Percentiles rank a stretch among this genome's conserved stretches.
phyloP scores from a whole-genome alignment of 2,113 vertebrate species.

The Cinclus cinclus region DNA sequence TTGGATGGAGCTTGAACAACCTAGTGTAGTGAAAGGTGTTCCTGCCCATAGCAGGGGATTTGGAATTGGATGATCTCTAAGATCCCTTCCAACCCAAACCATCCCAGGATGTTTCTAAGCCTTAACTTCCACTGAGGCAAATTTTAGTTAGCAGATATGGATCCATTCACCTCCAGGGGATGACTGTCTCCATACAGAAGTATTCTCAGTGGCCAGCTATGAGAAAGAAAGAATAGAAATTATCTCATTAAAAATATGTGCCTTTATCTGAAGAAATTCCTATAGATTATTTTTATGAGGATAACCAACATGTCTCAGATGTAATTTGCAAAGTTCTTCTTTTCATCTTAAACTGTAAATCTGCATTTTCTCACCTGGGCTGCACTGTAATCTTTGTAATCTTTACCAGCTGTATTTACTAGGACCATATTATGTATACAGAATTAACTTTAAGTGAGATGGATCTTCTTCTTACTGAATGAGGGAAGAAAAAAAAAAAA shows the following conservation, averaged over 20 bases:
- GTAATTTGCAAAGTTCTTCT: neutral
- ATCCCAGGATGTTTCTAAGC: neutral
- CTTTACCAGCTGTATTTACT: neutral
- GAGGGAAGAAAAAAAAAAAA: neutral
- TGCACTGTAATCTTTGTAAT: neutral
- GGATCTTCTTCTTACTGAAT: neutral
- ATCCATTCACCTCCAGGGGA: neutral
- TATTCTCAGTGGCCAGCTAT: neutral
- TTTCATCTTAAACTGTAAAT: neutral
- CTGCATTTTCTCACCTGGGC: neutral
- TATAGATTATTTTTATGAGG: neutral
- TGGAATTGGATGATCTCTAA: too few species aligned
- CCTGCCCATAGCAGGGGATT: too few species aligned
- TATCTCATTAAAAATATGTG: neutral
- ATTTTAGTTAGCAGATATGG: neutral
- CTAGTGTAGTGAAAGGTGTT: neutral
- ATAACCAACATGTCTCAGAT: fast-evolving
- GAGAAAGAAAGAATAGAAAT: neutral
- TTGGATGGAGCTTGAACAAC: neutral
- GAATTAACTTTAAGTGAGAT: neutral
- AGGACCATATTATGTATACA: neutral
- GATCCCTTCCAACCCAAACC: too few species aligned
- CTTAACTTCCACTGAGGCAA: neutral
- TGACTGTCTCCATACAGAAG: neutral
- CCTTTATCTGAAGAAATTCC: neutral